A percentile compares a stretch with the other conserved stretches of the same genome.
These are phyloP conservation scores for Sturnira hondurensis DNA, from an alignment of 2,113 vertebrate species.

Conservation along the genomic window DNA sequence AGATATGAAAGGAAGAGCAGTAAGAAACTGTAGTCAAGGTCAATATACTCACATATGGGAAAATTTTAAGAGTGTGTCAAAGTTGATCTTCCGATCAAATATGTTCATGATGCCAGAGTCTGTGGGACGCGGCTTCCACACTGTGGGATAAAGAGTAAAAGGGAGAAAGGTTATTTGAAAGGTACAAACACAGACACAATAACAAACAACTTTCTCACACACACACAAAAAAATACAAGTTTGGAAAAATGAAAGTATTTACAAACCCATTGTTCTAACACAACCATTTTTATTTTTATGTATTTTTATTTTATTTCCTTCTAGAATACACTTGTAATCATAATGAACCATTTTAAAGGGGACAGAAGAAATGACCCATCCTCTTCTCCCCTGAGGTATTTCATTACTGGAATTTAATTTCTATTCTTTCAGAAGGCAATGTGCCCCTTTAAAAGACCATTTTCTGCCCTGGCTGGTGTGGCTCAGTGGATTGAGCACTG, in stretches of 20 bases:
- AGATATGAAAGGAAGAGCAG: background rate
- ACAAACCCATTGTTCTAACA: background rate
- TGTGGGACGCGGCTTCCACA: slow-evolving; percentile 32
- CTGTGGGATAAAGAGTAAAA: background rate
- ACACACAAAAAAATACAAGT: background rate
- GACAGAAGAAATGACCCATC: background rate
- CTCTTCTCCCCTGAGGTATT: background rate
- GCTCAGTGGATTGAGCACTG: background rate
- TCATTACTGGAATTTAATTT: background rate
- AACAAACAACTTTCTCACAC: background rate
- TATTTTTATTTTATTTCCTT: too few species aligned
- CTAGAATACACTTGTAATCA: background rate
- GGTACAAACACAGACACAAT: background rate
- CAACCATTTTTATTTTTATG: background rate
- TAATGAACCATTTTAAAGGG: slow-evolving; percentile 3
- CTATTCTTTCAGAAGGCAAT: background rate
- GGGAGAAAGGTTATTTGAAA: slow-evolving; percentile 1
- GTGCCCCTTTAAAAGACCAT: background rate
- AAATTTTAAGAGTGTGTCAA: slow-evolving; percentile 92
- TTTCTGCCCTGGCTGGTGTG: background rate
- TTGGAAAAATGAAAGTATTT: slow-evolving; percentile 19
- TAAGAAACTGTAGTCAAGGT: background rate
- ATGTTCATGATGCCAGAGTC: slow-evolving; percentile 87
- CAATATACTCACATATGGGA: slow-evolving; percentile 91
- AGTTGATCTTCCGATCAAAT: slow-evolving; percentile 93